Evolutionary conservation across 2,797 vertebrate species (phyloP).

Genomic region (Florisuga fusca): DNA sequence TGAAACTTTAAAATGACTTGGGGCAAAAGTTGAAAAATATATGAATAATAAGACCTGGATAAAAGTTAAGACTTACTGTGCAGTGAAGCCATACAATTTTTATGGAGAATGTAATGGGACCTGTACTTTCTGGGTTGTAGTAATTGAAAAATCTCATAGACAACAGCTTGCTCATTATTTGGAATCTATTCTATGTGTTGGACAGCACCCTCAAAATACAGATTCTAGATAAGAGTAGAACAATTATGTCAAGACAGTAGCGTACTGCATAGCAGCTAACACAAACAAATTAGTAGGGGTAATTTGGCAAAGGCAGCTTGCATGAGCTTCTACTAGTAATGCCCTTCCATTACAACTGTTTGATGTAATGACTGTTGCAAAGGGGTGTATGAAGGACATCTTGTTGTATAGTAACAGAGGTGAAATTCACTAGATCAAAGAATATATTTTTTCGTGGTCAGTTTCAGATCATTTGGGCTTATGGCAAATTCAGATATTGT

Average conservation of each 20-base stretch:
- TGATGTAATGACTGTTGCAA: not conserved
- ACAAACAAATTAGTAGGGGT: not conserved
- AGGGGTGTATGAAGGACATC: not conserved
- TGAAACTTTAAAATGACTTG: not conserved
- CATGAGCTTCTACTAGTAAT: not conserved
- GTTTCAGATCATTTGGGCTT: not conserved
- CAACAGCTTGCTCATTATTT: not conserved
- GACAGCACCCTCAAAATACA: not conserved
- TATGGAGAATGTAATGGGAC: not conserved
- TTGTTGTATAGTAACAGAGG: not conserved
- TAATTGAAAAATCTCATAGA: not conserved
- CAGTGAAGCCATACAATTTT: not conserved
- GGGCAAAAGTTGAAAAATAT: not conserved
- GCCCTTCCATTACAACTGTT: not conserved
- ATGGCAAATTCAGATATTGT: not conserved
- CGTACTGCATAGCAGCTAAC: not conserved
- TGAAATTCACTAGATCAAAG: not conserved
- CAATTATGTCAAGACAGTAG: accelerated
- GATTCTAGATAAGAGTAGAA: not conserved
- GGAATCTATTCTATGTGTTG: not conserved
- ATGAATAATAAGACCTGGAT: not conserved
- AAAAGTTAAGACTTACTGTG: not conserved
- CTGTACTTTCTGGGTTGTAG: not conserved
- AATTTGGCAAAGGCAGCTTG: not conserved
- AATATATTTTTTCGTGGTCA: not conserved